A percentile compares a stretch with the other conserved stretches of the same genome.
These are phyloP conservation scores for Spodoptera litura DNA, from an alignment of 1,140 invertebrate species.

Conservation along the genomic window DNA sequence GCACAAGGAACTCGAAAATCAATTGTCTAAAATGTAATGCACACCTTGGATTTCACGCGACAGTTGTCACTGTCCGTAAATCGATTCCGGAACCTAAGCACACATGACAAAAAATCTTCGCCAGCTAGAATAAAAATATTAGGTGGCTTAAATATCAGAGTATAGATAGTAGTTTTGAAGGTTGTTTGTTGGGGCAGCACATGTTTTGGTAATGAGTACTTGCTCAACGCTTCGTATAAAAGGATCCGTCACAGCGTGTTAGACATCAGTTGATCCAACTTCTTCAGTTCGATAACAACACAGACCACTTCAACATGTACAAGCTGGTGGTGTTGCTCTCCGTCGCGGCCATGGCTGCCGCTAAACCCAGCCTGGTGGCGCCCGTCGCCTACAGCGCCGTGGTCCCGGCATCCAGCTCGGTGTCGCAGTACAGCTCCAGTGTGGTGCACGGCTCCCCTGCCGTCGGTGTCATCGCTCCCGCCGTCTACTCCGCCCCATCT, in stretches of 20 bases:
- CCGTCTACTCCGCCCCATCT: constrained; percentile 55
- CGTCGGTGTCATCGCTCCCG: constrained; percentile 54
- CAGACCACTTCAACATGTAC: constrained; percentile 83
- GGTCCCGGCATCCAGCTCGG: constrained; percentile 67
- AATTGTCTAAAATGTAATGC: constrained; percentile 9
- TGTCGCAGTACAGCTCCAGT: constrained; percentile 79
- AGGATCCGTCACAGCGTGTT: constrained; percentile 57
- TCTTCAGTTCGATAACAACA: constrained; percentile 76
- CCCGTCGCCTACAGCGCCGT: constrained; percentile 71
- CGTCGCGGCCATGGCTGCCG: constrained; percentile 74
- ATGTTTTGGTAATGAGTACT: constrained; percentile 64
- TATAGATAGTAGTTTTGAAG: constrained; percentile 66
- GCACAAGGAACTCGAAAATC: not conserved
- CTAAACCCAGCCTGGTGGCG: constrained; percentile 76
- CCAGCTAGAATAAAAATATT: constrained; percentile 40
- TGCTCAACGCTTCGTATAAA: constrained; percentile 64
- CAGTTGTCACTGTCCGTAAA: constrained; percentile 23
- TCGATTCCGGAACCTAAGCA: constrained; percentile 50
- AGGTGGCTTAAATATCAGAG: constrained; percentile 55
- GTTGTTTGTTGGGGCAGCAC: constrained; percentile 70
- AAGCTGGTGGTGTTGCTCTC: constrained; percentile 82
- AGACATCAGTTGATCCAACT: constrained; percentile 75
- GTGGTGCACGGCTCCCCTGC: constrained; percentile 71
- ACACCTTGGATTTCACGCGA: constrained; percentile 16
- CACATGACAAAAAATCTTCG: constrained; percentile 54